Base-by-base conservation (phyloP, 2,797 vertebrate genomes). In the Anabas testudineus region DNA sequence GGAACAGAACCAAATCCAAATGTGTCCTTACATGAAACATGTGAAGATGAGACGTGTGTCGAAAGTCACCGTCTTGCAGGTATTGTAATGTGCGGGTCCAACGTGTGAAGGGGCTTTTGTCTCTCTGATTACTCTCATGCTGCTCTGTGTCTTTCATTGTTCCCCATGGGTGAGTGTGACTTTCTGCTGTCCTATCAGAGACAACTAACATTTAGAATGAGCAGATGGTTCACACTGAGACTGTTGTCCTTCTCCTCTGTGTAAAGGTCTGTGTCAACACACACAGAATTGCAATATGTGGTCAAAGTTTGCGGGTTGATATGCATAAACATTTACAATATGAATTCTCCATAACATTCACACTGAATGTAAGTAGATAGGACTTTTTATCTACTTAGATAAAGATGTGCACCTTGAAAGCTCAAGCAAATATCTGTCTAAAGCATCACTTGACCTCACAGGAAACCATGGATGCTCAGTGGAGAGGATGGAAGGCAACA, bases 141-240 rank as follows among this genome's bases (percentile, higher is more conserved):
- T 67, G 81, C 65, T 74, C 15, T 4, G 45, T 67, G 67, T 83
- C 71, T 78, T 45, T 65, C 66, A 62, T 62, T 67, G 68, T 82
- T 74, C 77, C 72, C 78, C 59, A 14, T 56, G 77, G 83, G 68
- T 63, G 52, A 67, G 19, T 53, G 70, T 80, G 81, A 86, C 81
- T 77, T 80, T 86, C 64, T 62, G 67, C 53, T 39, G 67, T 30
- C 69, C 74, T 67, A 62, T 49, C 54, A 78, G 81, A 87, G 78
- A 60, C 74, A 67, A 80, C 67, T 21, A 21, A 56, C 61, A 77
- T 74, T 79, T 69, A 77, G 34, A 74, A 59, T 45, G 66, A 84
- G 69, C 82, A 82, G 82, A 87, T 84, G 84, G 86, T 64, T 86
- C 85, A 70, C 81, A 83, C 74, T 73, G 47, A 78, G 78, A 59